Evolutionary conservation across 2,797 vertebrate genomes (phyloP).

Genomic region (Melanotaenia pygmaea): DNA sequence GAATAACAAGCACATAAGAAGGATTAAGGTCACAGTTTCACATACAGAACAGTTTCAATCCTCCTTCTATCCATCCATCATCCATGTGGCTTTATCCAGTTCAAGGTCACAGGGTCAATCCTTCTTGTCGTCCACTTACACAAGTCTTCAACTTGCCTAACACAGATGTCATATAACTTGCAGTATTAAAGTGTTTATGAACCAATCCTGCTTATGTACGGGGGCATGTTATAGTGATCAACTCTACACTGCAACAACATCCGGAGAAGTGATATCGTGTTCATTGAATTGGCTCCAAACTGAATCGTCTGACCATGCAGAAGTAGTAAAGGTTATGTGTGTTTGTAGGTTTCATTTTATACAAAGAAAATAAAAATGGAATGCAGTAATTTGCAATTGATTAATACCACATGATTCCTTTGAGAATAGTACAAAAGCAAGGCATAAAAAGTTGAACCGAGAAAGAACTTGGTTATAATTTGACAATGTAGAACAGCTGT

Average conservation of each 20-base stretch:
- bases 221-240: background rate
- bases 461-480: background rate
- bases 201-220: background rate
- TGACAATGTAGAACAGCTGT: background rate
- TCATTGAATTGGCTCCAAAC: background rate
- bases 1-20: constrained; percentile 1
- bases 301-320: background rate
- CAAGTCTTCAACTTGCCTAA: background rate
- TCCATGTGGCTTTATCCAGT: background rate
- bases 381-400: background rate
- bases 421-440: background rate
- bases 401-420: background rate
- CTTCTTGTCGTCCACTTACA: background rate
- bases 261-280: background rate
- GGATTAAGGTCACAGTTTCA: constrained; percentile 20
- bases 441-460: background rate
- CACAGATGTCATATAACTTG: background rate
- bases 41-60: constrained; percentile 2
- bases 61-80: background rate
- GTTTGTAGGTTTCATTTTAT: background rate
- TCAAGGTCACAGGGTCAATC: background rate
- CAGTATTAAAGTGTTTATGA: background rate
- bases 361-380: background rate
- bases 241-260: background rate
- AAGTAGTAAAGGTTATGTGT: background rate